phyloP scores from a whole-genome alignment of 2,888 invertebrate genomes.

The Leptinotarsa rubiginosa region DNA sequence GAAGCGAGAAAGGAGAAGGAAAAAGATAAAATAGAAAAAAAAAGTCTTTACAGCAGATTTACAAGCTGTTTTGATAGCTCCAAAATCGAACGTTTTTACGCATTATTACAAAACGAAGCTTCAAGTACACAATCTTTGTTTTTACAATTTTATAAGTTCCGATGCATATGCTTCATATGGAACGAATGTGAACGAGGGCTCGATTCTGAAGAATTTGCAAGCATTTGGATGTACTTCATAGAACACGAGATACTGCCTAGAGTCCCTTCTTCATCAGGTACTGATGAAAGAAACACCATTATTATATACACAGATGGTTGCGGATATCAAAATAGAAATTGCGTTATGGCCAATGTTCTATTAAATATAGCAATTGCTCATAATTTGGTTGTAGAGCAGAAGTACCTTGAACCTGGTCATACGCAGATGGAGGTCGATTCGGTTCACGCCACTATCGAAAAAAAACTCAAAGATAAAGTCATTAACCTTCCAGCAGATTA shows the following conservation, averaged over 20 bases:
- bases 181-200: too few species aligned
- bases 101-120: neutral
- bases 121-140: neutral
- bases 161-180: too few species aligned
- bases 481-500: conserved; percentile 29
- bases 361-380: conserved; percentile 16
- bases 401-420: conserved; percentile 12
- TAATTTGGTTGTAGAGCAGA: conserved; percentile 9
- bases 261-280: too few species aligned
- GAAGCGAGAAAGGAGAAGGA: neutral
- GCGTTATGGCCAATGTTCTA: conserved; percentile 9
- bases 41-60: neutral
- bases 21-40: neutral
- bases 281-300: conserved; percentile 8
- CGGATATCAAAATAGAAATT: conserved; percentile 11
- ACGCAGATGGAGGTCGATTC: neutral
- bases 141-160: neutral
- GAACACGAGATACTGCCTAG: neutral
- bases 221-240: conserved; percentile 23
- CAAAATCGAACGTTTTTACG: neutral
- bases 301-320: conserved; percentile 23
- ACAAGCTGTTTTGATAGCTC: conserved; percentile 6
- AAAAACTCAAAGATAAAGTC: conserved; percentile 1
- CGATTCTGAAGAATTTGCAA: conserved; percentile 12
- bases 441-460: neutral